phyloP scores from a whole-genome alignment of 2,888 invertebrate species.

The Synanthedon tipuliformis region DNA sequence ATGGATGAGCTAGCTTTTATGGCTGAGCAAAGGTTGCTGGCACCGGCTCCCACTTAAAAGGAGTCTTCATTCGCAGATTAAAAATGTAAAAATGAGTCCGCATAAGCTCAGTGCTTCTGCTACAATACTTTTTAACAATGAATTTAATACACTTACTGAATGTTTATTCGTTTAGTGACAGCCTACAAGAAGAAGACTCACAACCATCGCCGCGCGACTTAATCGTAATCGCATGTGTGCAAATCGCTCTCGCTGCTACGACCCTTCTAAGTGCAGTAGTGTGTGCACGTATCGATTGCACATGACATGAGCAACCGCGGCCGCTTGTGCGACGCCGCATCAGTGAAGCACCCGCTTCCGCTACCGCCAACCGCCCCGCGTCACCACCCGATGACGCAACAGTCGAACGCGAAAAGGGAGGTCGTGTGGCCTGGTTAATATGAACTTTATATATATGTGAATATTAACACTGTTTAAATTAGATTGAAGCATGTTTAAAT shows the following conservation, averaged over 20 bases:
- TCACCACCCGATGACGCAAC: conserved; percentile 30
- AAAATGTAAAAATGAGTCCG: no score
- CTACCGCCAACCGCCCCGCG: conserved; percentile 23
- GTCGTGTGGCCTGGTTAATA: conserved; percentile 72
- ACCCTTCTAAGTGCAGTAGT: conserved; percentile 64
- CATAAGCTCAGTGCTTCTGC: no score
- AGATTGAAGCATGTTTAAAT: not conserved
- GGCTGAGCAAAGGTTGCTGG: no score
- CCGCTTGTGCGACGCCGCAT: conserved; percentile 47
- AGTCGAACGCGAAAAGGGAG: conserved; percentile 53
- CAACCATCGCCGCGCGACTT: conserved; percentile 50
- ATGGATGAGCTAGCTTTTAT: no score
- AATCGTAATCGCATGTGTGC: conserved; percentile 61
- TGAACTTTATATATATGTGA: conserved; percentile 27
- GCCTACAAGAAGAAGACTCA: conserved; percentile 45
- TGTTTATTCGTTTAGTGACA: conserved; percentile 40
- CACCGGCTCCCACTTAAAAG: no score
- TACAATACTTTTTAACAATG: no score
- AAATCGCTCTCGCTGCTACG: conserved; percentile 58
- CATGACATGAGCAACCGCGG: conserved; percentile 58
- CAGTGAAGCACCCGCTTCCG: conserved; percentile 40
- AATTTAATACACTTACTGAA: no score
- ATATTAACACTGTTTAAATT: not conserved
- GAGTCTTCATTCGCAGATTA: no score
- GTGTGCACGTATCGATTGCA: conserved; percentile 67